These are phyloP conservation scores for Halcyon chelicuti DNA, from an alignment of 2,797 vertebrate genomes.

Conservation along the genomic window DNA sequence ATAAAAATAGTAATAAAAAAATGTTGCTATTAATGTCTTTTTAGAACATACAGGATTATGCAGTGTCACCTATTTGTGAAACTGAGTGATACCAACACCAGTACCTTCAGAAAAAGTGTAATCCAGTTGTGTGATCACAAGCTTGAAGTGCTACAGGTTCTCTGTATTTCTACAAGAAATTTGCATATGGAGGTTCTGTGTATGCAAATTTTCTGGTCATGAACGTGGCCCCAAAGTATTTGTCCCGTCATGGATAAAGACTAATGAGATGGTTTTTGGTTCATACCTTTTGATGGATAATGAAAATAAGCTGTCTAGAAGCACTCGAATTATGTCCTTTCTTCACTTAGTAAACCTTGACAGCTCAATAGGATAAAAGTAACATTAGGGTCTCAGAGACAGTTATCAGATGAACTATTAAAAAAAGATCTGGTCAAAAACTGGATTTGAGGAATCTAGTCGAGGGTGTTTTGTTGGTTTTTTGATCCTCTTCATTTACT, in stretches of 20 bases:
- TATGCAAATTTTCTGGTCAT: background rate
- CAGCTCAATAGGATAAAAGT: background rate
- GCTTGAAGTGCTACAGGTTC: background rate
- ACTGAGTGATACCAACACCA: background rate
- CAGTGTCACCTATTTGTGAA: background rate
- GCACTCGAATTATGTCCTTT: background rate
- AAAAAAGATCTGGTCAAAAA: background rate
- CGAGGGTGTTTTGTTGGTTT: rapidly evolving
- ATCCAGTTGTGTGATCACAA: background rate
- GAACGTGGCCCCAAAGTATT: background rate
- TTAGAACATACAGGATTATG: background rate
- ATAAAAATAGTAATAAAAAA: background rate
- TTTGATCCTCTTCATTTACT: background rate
- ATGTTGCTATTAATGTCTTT: background rate
- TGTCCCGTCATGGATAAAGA: background rate
- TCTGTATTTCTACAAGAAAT: too few species aligned
- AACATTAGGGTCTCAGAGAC: background rate
- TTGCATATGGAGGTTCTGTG: background rate
- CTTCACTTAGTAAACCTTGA: background rate
- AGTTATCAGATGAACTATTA: background rate
- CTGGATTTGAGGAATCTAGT: background rate
- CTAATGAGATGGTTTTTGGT: background rate
- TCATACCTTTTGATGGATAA: background rate
- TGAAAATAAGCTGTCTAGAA: background rate
- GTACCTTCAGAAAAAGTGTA: background rate